These are phyloP conservation scores for Ametastegia equiseti DNA, from an alignment of 2,888 invertebrate genomes.

Conservation along the genomic window DNA sequence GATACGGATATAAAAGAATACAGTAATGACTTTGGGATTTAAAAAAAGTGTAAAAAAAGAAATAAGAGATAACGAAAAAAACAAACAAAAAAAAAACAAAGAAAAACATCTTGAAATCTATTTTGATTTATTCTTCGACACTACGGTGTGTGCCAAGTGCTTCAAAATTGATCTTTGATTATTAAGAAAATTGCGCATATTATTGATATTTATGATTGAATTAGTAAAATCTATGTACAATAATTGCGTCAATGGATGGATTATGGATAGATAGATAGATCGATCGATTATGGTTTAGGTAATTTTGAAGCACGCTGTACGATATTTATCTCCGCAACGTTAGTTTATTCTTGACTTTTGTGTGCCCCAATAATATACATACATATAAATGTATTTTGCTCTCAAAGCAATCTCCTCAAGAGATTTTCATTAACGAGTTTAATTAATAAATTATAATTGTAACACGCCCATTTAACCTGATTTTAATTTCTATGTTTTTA, in stretches of 20 bases:
- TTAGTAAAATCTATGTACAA: background rate
- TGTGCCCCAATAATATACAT: constrained; percentile 8
- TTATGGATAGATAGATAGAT: background rate
- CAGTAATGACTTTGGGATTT: constrained; percentile 60
- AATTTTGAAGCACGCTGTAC: constrained; percentile 25
- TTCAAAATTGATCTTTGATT: constrained; percentile 23
- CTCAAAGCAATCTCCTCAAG: background rate
- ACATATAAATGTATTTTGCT: constrained; percentile 27
- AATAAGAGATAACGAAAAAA: background rate
- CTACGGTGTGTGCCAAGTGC: constrained; percentile 12
- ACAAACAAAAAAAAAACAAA: background rate
- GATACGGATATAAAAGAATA: constrained; percentile 65
- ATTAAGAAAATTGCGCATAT: background rate
- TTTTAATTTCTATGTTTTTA: constrained; percentile 50
- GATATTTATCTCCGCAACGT: constrained; percentile 2
- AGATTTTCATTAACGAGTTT: constrained; percentile 41
- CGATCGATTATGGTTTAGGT: too few species aligned
- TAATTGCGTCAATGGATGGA: too few species aligned
- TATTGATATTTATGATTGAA: background rate
- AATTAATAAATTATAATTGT: constrained; percentile 48
- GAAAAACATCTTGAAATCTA: background rate
- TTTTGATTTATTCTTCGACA: constrained; percentile 21
- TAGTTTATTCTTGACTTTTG: constrained; percentile 32
- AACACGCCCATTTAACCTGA: constrained; percentile 51
- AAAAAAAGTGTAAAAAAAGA: background rate